Evolutionary conservation across 2,113 vertebrate species (phyloP).

Genomic region (Pandion haliaetus): DNA sequence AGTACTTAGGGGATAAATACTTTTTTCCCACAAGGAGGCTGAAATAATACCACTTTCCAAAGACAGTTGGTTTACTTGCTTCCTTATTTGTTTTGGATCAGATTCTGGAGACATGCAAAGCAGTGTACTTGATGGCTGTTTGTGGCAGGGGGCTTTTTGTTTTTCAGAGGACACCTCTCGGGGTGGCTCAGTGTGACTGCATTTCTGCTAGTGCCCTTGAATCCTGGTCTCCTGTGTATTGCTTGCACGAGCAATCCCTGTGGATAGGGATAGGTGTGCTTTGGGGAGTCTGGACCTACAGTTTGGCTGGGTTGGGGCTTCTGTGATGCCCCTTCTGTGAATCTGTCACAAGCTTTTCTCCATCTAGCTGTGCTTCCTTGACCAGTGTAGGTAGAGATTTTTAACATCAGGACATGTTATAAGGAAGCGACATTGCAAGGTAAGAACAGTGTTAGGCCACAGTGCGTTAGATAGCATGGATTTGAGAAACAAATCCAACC

Average conservation of each 20-base stretch:
- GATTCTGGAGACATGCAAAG: not conserved
- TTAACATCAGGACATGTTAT: not conserved
- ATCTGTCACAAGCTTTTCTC: not conserved
- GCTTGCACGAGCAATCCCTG: not conserved
- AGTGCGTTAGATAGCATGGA: not conserved
- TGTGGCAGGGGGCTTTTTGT: not conserved
- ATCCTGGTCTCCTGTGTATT: not conserved
- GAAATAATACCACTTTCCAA: not conserved
- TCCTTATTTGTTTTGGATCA: not conserved
- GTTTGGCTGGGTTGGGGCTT: not conserved
- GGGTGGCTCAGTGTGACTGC: accelerated
- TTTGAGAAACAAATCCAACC: not conserved
- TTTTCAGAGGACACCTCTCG: not conserved
- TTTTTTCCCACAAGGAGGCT: not conserved
- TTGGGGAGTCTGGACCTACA: not conserved
- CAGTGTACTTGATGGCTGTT: not conserved
- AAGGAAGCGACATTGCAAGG: not conserved
- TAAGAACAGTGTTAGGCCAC: not conserved
- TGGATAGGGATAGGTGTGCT: not conserved
- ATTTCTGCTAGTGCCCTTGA: not conserved
- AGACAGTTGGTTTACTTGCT: not conserved
- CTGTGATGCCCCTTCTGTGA: not conserved
- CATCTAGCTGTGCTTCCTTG: not conserved
- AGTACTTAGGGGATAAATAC: not conserved
- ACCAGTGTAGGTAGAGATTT: not conserved